Evolutionary conservation across 2,888 invertebrate species (phyloP).

Genomic region (Trachelus tabidus): DNA sequence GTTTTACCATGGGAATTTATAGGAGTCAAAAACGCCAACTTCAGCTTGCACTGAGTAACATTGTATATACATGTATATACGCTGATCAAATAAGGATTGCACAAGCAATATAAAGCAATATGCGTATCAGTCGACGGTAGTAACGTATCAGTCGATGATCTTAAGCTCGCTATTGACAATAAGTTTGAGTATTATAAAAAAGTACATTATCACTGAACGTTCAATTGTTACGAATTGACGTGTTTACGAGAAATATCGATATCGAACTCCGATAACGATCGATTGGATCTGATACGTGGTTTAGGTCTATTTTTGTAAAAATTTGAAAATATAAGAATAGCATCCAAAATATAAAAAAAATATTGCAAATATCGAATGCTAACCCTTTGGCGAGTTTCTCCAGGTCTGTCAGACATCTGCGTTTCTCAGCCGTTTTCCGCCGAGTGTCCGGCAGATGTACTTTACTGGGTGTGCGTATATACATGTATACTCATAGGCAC

Average conservation of each 20-base stretch:
- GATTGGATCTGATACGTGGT: too few relatives aligned
- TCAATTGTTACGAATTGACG: too few relatives aligned
- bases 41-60: too few relatives aligned
- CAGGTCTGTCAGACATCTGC: slow-evolving; percentile 29
- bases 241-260: background rate
- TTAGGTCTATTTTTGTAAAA: background rate
- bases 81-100: too few relatives aligned
- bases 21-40: too few relatives aligned
- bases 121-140: too few relatives aligned
- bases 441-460: slow-evolving; percentile 31
- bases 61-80: too few relatives aligned
- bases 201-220: background rate
- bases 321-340: background rate
- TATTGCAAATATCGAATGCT: background rate
- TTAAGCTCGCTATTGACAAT: background rate
- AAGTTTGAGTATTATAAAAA: background rate
- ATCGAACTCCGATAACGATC: background rate
- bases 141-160: background rate
- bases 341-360: too few relatives aligned
- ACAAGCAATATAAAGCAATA: too few relatives aligned
- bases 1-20: too few relatives aligned
- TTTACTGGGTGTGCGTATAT: background rate
- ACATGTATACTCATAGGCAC: background rate
- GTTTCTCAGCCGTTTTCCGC: slow-evolving; percentile 12
- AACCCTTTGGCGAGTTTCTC: background rate